Conservation (phyloP, 1,140 invertebrate species). For the Geopemphigus sp. region DNA sequence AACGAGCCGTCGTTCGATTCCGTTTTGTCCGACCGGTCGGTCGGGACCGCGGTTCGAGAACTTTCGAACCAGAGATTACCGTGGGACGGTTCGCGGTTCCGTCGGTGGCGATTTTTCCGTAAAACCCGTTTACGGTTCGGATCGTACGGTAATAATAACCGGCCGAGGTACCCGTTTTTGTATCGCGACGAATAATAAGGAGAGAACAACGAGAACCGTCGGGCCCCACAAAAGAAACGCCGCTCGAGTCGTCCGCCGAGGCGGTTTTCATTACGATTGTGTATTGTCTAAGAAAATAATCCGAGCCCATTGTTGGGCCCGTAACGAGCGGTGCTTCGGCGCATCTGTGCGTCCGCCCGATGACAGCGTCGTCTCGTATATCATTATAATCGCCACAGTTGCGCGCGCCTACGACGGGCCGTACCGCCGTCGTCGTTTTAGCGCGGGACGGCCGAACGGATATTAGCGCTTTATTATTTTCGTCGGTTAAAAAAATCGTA, state of each 20-base stretch:
- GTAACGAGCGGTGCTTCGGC: slow-evolving; percentile 45
- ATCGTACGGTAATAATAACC: too few relatives aligned
- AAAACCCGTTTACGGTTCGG: too few relatives aligned
- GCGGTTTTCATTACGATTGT: slow-evolving; percentile 39
- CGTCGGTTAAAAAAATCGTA: too few relatives aligned
- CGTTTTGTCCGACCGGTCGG: too few relatives aligned
- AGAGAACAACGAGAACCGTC: background rate
- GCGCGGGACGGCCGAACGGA: background rate
- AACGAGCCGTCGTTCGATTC: too few relatives aligned
- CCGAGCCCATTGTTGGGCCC: slow-evolving; percentile 41
- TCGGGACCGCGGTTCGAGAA: too few relatives aligned
- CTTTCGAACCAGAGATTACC: too few relatives aligned
- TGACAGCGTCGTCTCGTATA: slow-evolving; percentile 31
- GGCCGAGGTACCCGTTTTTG: background rate
- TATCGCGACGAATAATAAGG: background rate
- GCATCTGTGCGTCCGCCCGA: slow-evolving; percentile 47
- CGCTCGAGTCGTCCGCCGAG: background rate
- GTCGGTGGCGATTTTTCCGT: too few relatives aligned
- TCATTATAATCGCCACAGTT: slow-evolving; percentile 48
- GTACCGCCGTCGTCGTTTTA: background rate
- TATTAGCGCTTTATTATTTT: too few relatives aligned
- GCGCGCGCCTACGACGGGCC: too few relatives aligned
- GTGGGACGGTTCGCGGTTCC: too few relatives aligned
- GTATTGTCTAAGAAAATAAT: slow-evolving; percentile 47
- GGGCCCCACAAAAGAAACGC: slow-evolving; percentile 7